Conservation (phyloP, 2,888 invertebrate genomes). For the Caenorhabditis doughertyi region DNA sequence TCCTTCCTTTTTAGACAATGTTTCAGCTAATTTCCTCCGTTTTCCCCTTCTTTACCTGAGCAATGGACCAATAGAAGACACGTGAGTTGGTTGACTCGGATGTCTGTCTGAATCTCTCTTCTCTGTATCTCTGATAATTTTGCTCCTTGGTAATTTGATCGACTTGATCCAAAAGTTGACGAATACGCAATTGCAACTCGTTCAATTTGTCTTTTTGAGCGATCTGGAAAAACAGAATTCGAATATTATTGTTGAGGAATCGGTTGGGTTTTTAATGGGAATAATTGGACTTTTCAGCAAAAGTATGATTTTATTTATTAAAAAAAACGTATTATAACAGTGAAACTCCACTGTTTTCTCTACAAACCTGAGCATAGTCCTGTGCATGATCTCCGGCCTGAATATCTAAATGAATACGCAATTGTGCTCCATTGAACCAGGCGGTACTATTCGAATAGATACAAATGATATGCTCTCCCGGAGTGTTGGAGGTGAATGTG, state of each 20-base stretch:
- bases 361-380: conserved; percentile 90
- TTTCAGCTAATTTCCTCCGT: not conserved
- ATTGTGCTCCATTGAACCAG: conserved; percentile 90
- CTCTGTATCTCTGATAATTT: conserved; percentile 93
- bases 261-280: not conserved
- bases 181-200: conserved; percentile 94
- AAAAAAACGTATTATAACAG: too few relatives aligned
- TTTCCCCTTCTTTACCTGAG: conserved; percentile 42
- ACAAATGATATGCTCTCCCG: conserved; percentile 98
- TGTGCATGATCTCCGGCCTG: conserved; percentile 99
- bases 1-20: not conserved
- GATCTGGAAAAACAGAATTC: too few relatives aligned
- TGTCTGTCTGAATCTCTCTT: conserved; percentile 96
- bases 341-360: too few relatives aligned
- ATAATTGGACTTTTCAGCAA: too few relatives aligned
- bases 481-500: conserved; percentile 96
- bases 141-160: conserved; percentile 99
- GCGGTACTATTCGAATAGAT: conserved; percentile 93
- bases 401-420: conserved; percentile 96
- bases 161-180: conserved; percentile 96
- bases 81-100: conserved; percentile 97
- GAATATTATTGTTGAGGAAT: too few relatives aligned
- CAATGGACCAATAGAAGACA: conserved; percentile 91
- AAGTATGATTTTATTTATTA: too few relatives aligned
- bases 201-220: conserved; percentile 97